A percentile compares a stretch with the other conserved stretches of the same genome.
These are phyloP conservation scores for Onychostruthus taczanowskii DNA, from an alignment of 2,113 vertebrate species.

Conservation along the genomic window DNA sequence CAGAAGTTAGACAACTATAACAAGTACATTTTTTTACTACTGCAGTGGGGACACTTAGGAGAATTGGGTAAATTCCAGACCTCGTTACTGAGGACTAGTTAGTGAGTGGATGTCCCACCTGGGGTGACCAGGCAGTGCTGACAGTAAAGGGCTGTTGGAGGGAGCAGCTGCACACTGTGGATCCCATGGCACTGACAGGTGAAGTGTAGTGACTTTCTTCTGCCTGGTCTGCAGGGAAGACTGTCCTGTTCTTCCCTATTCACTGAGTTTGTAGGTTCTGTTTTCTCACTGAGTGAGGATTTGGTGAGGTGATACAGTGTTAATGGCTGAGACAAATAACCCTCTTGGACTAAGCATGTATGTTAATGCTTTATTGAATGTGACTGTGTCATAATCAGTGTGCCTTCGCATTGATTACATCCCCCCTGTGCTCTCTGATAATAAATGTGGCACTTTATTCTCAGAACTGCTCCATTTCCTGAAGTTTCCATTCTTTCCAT, in stretches of 20 bases:
- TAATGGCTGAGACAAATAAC: background rate
- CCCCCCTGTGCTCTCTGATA: background rate
- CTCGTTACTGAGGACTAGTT: accelerated
- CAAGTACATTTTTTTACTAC: background rate
- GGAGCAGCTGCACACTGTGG: background rate
- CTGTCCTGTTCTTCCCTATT: background rate
- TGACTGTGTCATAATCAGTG: background rate
- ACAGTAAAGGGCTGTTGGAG: background rate
- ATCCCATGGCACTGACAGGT: background rate
- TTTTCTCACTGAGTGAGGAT: background rate
- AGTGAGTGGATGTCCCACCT: background rate
- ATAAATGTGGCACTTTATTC: background rate
- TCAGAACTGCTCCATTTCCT: background rate
- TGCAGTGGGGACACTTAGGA: background rate
- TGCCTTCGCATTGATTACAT: background rate
- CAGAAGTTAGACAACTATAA: background rate
- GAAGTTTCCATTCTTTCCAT: background rate
- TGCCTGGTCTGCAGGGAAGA: background rate
- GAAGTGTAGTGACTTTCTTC: background rate
- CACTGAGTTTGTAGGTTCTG: background rate
- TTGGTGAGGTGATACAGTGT: background rate
- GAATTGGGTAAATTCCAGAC: background rate
- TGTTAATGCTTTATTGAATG: background rate
- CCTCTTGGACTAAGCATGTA: background rate
- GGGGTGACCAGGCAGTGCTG: background rate